Conservation (phyloP, 2,797 vertebrate genomes). For the Chelon auratus region DNA sequence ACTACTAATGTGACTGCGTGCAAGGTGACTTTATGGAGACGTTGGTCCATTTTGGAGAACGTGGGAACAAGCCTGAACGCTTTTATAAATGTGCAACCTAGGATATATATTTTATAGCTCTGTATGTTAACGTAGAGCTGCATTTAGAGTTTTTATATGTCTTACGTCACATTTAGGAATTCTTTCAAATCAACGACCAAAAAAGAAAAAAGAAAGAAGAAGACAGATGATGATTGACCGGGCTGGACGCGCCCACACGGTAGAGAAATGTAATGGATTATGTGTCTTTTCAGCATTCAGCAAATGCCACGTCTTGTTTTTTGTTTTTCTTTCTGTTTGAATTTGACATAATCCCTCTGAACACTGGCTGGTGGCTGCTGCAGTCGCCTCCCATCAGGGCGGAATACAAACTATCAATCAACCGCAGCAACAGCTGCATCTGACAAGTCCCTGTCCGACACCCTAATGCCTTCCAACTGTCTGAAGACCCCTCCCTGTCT, state of each 20-base stretch:
- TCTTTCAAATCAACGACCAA: conserved; percentile 64
- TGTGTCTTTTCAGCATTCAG: conserved; percentile 43
- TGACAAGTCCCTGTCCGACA: conserved; percentile 95
- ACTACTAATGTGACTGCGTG: conserved; percentile 57
- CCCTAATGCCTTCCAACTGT: conserved; percentile 94
- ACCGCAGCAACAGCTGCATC: conserved; percentile 94
- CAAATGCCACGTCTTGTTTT: conserved; percentile 37
- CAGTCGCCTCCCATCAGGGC: conserved; percentile 82
- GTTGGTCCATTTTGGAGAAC: conserved; percentile 22
- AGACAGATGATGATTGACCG: conserved; percentile 17
- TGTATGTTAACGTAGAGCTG: conserved; percentile 66
- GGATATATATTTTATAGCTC: conserved; percentile 70
- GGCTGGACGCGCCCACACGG: conserved; percentile 23
- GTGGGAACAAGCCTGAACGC: conserved; percentile 57
- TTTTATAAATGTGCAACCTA: conserved; percentile 74
- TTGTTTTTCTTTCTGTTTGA: conserved; percentile 35
- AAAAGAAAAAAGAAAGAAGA: not conserved
- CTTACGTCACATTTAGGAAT: conserved; percentile 32
- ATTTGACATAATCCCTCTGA: conserved; percentile 53
- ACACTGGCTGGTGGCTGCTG: conserved; percentile 53
- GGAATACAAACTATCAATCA: conserved; percentile 97
- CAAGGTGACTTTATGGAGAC: conserved; percentile 46
- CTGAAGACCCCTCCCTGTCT: conserved; percentile 89
- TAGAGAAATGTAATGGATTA: conserved; percentile 42
- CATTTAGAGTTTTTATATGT: conserved; percentile 66